phyloP scores from a whole-genome alignment of 2,888 invertebrate species.

The Ormyrus labotus region DNA sequence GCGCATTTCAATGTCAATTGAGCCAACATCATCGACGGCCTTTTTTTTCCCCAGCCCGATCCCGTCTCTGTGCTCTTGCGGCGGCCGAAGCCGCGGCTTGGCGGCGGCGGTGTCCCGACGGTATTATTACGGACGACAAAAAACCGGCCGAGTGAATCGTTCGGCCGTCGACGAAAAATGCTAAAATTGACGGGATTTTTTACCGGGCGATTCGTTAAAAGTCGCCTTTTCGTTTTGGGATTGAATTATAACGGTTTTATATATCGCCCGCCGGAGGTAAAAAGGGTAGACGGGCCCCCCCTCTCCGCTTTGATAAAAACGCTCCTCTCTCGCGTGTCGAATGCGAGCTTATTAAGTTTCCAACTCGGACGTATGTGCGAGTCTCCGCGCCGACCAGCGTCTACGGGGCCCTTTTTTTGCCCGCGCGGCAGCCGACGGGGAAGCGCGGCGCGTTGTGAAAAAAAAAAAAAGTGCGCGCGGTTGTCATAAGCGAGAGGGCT shows the following conservation, averaged over 20 bases:
- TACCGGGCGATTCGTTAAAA: conserved; percentile 19
- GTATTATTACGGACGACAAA: background rate
- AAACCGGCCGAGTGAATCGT: conserved; percentile 25
- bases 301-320: conserved; percentile 35
- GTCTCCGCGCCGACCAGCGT: background rate
- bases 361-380: conserved; percentile 8
- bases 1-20: too few species aligned
- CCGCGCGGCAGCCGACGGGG: too few species aligned
- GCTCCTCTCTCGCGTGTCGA: conserved; percentile 28
- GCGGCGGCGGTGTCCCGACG: too few species aligned
- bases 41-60: too few species aligned
- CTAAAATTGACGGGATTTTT: conserved; percentile 7
- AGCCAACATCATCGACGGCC: too few species aligned
- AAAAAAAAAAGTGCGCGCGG: too few species aligned
- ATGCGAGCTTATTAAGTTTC: conserved; percentile 46
- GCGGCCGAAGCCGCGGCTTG: too few species aligned
- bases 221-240: background rate
- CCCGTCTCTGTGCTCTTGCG: too few species aligned
- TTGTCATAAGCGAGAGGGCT: too few species aligned
- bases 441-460: too few species aligned
- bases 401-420: background rate
- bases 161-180: background rate
- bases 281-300: background rate
- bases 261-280: background rate
- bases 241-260: conserved; percentile 23